Base-by-base conservation (phyloP, 2,888 invertebrate genomes). In the Idaea dimidiata region DNA sequence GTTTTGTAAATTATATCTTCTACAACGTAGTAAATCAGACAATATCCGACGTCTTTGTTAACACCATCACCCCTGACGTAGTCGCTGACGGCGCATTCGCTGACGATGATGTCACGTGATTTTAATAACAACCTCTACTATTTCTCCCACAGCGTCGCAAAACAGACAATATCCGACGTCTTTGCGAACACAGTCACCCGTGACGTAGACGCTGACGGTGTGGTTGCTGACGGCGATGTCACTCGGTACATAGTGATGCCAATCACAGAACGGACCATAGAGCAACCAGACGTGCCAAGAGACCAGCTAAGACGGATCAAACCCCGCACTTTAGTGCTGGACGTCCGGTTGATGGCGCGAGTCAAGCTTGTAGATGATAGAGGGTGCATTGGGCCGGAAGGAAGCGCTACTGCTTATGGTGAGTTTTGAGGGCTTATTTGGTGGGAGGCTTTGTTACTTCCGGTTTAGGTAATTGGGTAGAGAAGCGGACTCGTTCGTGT, bases 331-430 rank as follows among this genome's bases (percentile, higher is more conserved):
- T 56, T 83, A 1, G 66, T 79, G 4, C 73, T 84, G 0, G 86
- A 86, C 56, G 85, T 86, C 0, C 88, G 84, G 59, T 60, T 91
- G 32, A 60, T 89, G 17, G 91, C 89, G 0, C 74, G 86, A 67
- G 91, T 92, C 0, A 87, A 72, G 59, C 68, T 91, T 54, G 71
- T 88, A 0, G 91, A 92, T 69, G 88, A 87, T 1, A 76, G 91
- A 54, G 86, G 83, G 0, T 92, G 91, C 63, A 5, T 83, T 4
- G 91, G 91, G 1, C 87, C 86, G 0, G 81, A 84, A 5, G 91
- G 91, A 6, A 90, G 88, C 61, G 81, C 83, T 59, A 89, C 87
- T 1, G 89, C 88, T 58, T 89, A 85, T 75, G 89, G 91, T 91
- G 58, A 82, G 81, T n/a, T n/a, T n/a, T n/a, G n/a, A n/a, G 24